Base-by-base conservation (phyloP, 2,113 vertebrate genomes). In the Cyphomyrus plagiostoma region DNA sequence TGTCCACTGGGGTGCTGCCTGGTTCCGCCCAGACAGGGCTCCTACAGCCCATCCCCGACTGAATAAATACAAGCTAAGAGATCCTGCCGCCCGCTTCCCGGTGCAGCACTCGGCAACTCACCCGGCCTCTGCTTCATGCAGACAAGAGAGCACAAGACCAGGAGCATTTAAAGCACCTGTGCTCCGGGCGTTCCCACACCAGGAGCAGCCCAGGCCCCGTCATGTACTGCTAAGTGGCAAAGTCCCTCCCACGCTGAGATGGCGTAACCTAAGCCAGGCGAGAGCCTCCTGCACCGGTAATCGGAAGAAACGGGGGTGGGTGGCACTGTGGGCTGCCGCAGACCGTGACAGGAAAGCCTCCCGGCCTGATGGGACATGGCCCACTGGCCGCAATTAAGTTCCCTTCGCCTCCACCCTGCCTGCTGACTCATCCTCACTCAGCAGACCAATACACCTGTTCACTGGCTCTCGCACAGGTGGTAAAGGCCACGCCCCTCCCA, bases 401-500 rank as follows among this genome's bases (percentile, higher is more conserved):
- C 17, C 46, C 23, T 0, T 21, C 8, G 0, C 89, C 30, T 50
- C 39, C 21, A 56, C 39, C 39, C 52, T 45, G 48, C 30, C 58
- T 88, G 91, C 89, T 90, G 89, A 89, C 89, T 92, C 87, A 89
- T 48, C 58, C 86, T 74, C n/a, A 46, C 62, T 88, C 53, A 87
- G 89, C n/a, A 53, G 84, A 66, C 90, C 83, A 46, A 89, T 91
- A 85, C 89, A 92, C 93, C 91, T 92, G 91, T 92, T 90, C 70
- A 70, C 91, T 88, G 84, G 88, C 83, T 86, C 58, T 88, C 35
- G 84, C 26, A 48, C 93, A 91, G 90, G 53, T 74, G 77, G 62
- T 1, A 19, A 35, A 39, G 74, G 30, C 74, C 74, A 80, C 74
- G 5, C 49, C 74, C 77, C 70, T 62, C 35, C 35, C 48, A 88